Percentiles rank a stretch among this genome's conserved stretches.
Conservation (phyloP, 1,140 invertebrate genomes). For the Drosophila gunungcola region DNA sequence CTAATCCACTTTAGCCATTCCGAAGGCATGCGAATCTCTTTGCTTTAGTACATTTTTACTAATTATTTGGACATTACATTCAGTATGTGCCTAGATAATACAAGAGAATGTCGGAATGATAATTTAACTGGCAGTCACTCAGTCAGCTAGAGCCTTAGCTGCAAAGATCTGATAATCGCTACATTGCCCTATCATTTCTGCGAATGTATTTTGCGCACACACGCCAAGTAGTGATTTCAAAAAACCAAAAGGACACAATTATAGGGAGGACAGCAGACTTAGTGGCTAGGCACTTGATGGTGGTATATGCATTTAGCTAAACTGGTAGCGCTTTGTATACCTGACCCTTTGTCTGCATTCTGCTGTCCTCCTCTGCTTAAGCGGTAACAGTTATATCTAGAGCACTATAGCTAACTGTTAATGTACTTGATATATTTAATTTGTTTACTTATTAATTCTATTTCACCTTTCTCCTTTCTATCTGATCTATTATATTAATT, state of each 20-base stretch:
- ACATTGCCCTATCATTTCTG: slow-evolving; percentile 2
- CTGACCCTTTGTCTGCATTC: slow-evolving; percentile 18
- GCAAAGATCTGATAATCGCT: neutral
- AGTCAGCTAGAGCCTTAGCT: neutral
- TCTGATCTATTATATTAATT: slow-evolving; percentile 55
- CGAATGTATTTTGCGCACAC: neutral
- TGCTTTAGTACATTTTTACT: neutral
- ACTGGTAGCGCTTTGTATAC: slow-evolving; percentile 20
- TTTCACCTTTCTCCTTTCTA: slow-evolving; percentile 77
- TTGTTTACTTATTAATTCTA: slow-evolving; percentile 75
- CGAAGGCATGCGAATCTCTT: neutral
- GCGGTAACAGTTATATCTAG: slow-evolving; percentile 37
- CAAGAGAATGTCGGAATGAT: slow-evolving; percentile 20
- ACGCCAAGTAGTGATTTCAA: slow-evolving; percentile 7
- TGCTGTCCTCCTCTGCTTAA: slow-evolving; percentile 28
- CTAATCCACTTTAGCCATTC: slow-evolving; percentile 3
- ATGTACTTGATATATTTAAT: slow-evolving; percentile 57
- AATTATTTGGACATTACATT: slow-evolving; percentile 6
- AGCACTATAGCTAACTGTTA: slow-evolving; percentile 58
- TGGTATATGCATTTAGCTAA: slow-evolving; percentile 9
- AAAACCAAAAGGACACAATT: slow-evolving; percentile 20
- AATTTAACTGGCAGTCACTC: neutral
- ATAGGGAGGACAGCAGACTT: slow-evolving; percentile 20
- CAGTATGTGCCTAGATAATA: neutral
- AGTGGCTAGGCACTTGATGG: slow-evolving; percentile 45